phyloP scores from a whole-genome alignment of 35 echinoderm and acorn worm species.

The Anneissia japonica region DNA sequence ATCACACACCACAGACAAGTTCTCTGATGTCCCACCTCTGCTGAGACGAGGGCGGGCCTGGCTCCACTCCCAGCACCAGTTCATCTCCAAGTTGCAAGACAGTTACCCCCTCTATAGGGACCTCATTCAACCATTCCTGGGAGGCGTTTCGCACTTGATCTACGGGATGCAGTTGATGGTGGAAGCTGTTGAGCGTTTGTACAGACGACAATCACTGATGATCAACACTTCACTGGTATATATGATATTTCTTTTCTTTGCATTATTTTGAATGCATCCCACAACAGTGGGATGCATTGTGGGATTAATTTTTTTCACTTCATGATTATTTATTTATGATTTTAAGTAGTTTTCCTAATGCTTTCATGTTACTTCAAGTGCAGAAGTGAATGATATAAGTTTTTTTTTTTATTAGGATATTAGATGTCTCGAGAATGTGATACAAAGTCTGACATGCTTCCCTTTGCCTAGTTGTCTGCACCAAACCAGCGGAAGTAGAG shows the following conservation, averaged over 20 bases:
- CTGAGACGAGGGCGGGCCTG: constrained; percentile 48
- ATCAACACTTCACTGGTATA: background rate
- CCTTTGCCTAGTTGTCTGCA: background rate
- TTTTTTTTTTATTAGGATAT: background rate
- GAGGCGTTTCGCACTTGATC: constrained; percentile 15
- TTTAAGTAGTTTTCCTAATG: too few relatives aligned
- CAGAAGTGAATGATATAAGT: too few relatives aligned
- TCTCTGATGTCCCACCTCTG: background rate
- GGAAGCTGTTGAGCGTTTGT: constrained; percentile 15
- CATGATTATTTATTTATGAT: too few relatives aligned
- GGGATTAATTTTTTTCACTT: too few relatives aligned
- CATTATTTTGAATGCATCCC: too few relatives aligned
- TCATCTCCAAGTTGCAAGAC: constrained; percentile 54
- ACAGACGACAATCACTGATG: background rate
- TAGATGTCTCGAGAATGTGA: background rate
- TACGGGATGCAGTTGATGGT: constrained; percentile 27
- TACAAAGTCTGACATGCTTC: background rate
- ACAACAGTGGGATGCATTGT: too few relatives aligned
- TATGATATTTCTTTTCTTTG: too few relatives aligned
- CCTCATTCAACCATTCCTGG: constrained; percentile 41
- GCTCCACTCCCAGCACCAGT: constrained; percentile 68
- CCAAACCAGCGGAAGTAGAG: background rate
- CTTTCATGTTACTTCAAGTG: too few relatives aligned
- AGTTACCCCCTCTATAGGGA: constrained; percentile 76
- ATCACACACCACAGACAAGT: background rate